A percentile compares a stretch with the other conserved stretches of the same genome.
phyloP scores from a whole-genome alignment of 2,888 invertebrate species.

The Synergus japonicus region DNA sequence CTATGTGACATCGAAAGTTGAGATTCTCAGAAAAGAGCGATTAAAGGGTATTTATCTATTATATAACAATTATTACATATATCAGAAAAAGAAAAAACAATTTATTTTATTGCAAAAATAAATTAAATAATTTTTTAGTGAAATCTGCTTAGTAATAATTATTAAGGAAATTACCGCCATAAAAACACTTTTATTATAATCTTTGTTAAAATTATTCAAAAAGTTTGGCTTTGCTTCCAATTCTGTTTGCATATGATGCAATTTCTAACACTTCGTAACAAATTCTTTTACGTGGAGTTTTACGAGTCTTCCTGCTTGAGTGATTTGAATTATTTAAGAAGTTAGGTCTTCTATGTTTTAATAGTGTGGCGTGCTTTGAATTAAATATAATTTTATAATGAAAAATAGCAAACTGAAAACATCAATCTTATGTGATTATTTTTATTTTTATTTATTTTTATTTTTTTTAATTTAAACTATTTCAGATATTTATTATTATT shows the following conservation, averaged over 20 bases:
- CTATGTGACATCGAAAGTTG: too few relatives aligned
- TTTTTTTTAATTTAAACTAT: too few relatives aligned
- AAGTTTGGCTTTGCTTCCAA: background rate
- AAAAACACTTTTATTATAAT: background rate
- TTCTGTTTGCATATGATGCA: constrained; percentile 31
- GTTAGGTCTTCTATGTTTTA: background rate
- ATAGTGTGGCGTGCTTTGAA: background rate
- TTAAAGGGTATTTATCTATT: too few relatives aligned
- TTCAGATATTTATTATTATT: too few relatives aligned
- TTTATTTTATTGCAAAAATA: too few relatives aligned
- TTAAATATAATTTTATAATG: too few relatives aligned
- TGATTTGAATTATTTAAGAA: constrained; percentile 3
- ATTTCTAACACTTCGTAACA: background rate
- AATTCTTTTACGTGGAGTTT: background rate
- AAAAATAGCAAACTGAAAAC: too few relatives aligned
- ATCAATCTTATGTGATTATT: too few relatives aligned
- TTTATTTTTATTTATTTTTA: too few relatives aligned
- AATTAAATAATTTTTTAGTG: background rate
- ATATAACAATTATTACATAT: too few relatives aligned
- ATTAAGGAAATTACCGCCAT: background rate
- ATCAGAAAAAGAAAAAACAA: too few relatives aligned
- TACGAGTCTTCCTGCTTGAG: background rate
- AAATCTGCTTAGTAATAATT: background rate
- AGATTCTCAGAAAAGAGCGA: too few relatives aligned
- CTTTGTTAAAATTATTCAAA: background rate